These are phyloP conservation scores for Tribolium castaneum DNA, from an alignment of 1,140 invertebrate species.

Conservation along the genomic window DNA sequence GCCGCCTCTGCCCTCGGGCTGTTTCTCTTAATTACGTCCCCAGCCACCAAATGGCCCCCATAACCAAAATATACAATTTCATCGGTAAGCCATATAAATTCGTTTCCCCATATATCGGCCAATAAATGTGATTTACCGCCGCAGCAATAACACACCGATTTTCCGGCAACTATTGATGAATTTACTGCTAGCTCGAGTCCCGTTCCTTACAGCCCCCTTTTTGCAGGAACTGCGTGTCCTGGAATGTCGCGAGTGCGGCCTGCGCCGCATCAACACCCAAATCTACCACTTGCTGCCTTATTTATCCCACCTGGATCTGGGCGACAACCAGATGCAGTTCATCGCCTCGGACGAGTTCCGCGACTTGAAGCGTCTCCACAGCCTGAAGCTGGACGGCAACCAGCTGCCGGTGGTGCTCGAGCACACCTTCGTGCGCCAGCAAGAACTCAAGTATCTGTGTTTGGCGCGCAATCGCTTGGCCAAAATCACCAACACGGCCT, in stretches of 20 bases:
- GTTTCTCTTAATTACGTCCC: neutral
- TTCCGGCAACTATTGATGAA: neutral
- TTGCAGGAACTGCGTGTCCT: constrained; percentile 74
- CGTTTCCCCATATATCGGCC: neutral
- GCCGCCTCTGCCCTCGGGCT: neutral
- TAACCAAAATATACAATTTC: neutral
- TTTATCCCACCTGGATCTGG: constrained; percentile 78
- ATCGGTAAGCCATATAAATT: neutral
- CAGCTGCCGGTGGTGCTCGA: constrained; percentile 79
- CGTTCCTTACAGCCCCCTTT: constrained; percentile 22
- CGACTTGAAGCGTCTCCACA: constrained; percentile 74
- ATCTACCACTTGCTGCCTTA: constrained; percentile 79
- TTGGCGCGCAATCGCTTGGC: constrained; percentile 79
- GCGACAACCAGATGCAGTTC: constrained; percentile 82
- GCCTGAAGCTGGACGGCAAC: constrained; percentile 80
- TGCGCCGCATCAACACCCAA: constrained; percentile 80
- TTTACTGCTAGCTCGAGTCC: neutral
- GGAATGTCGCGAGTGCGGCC: constrained; percentile 74
- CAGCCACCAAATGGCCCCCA: neutral
- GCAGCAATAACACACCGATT: neutral
- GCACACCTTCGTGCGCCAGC: constrained; percentile 76
- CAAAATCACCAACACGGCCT: constrained; percentile 76
- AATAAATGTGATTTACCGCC: neutral
- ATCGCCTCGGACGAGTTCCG: constrained; percentile 79
- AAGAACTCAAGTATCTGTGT: constrained; percentile 68